phyloP scores from a whole-genome alignment of 2,113 vertebrate genomes.

The Panthera tigris region DNA sequence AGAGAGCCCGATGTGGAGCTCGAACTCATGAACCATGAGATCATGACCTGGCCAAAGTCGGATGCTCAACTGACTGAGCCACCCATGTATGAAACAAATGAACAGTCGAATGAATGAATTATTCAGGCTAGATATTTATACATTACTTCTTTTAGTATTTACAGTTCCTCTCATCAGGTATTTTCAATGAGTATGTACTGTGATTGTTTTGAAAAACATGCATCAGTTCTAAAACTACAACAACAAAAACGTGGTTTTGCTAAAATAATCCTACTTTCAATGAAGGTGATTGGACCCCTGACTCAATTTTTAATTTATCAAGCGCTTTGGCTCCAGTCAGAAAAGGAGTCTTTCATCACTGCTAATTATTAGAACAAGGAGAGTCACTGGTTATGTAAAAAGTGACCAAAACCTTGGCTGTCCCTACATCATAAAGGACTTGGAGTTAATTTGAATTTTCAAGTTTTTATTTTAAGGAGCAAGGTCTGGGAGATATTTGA shows the following conservation, averaged over 20 bases:
- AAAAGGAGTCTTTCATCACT: background rate
- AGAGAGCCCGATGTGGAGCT: too few relatives aligned
- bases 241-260: background rate
- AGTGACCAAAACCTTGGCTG: background rate
- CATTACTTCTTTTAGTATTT: background rate
- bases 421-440: background rate
- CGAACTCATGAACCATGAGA: too few relatives aligned
- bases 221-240: background rate
- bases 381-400: background rate
- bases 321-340: background rate
- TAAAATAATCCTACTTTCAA: background rate
- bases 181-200: background rate
- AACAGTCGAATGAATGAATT: background rate
- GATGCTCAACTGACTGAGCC: too few relatives aligned
- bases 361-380: background rate
- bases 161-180: background rate
- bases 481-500: constrained; percentile 51
- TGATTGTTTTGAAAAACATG: background rate
- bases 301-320: constrained; percentile 24
- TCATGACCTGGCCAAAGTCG: too few relatives aligned
- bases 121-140: background rate
- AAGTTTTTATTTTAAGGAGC: constrained; percentile 33
- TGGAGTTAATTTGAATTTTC: constrained; percentile 40
- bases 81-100: constrained; percentile 16
- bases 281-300: background rate